A percentile compares a stretch with the other conserved stretches of the same genome.
phyloP scores from a whole-genome alignment of 2,888 invertebrate genomes.

The Sinodicranocentrus sp. region DNA sequence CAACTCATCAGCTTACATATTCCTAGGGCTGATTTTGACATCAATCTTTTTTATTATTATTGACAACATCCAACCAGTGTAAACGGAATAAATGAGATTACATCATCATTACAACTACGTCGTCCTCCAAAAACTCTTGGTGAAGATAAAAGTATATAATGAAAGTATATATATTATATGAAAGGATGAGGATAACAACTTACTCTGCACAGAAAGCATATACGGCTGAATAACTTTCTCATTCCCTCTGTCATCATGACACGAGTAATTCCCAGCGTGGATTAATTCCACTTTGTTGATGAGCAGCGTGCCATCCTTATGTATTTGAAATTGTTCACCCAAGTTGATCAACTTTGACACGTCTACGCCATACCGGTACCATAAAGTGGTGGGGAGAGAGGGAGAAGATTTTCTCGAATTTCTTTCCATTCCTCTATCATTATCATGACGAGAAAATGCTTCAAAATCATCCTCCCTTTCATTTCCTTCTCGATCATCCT shows the following conservation, averaged over 20 bases:
- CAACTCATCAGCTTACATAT: conserved; percentile 40
- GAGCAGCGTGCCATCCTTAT: conserved; percentile 84
- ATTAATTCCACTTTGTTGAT: conserved; percentile 85
- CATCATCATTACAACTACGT: too few relatives aligned
- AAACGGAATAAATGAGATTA: too few relatives aligned
- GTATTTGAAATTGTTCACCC: conserved; percentile 81
- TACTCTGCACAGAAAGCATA: conserved; percentile 86
- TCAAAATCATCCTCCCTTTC: conserved; percentile 58
- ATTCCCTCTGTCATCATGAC: conserved; percentile 84
- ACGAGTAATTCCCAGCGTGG: conserved; percentile 88
- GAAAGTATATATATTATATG: too few relatives aligned
- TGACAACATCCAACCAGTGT: too few relatives aligned
- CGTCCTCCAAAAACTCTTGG: too few relatives aligned
- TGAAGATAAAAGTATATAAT: too few relatives aligned
- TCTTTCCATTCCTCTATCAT: conserved; percentile 6
- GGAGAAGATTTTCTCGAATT: conserved; percentile 36
- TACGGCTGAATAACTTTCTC: conserved; percentile 87
- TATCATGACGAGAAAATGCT: too few relatives aligned
- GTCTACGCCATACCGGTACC: conserved; percentile 70
- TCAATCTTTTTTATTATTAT: conserved; percentile 48
- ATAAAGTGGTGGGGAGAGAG: conserved; percentile 41
- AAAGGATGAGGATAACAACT: conserved; percentile 78
- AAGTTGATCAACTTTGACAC: conserved; percentile 70
- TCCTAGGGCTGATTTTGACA: conserved; percentile 24
- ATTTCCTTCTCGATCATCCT: conserved; percentile 78